Base-by-base conservation (phyloP, 92 coral and sea anemone genomes). In the Heliopora coerulea region DNA sequence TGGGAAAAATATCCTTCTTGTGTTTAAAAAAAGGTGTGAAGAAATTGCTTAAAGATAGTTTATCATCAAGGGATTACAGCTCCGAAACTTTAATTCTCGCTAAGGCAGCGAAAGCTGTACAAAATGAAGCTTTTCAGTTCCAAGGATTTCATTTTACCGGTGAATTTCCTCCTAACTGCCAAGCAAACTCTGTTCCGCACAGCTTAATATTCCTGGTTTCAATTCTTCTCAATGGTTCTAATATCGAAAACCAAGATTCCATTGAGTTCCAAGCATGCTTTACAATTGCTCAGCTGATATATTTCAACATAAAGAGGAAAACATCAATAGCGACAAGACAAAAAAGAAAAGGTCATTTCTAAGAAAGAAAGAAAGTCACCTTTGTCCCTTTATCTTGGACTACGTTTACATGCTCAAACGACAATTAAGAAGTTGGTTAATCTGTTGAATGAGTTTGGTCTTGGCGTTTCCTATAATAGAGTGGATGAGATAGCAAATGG, bases 31-130 rank as follows among this genome's bases (percentile, higher is more conserved):
- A 78, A 49, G 80, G 78, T 35, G 52, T 72, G 79, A 39, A 40
- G 74, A 59, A 68, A 60, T 11, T 82, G n/a, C 75, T 74, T 32
- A 82, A n/a, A n/a, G 77, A 74, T 49, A 49, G 56, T 39, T 48
- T 74, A 65, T 52, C 75, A 15, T 54, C 65, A 46, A 65, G 56
- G 49, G 86, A 82, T 65, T 66, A 74, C 59, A 75, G 49, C 29
- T 64, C 81, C 15, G 82, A 82, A 39, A 77, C 80, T 65, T 65
- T 78, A 15, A 62, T 9, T 78, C 49, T 83, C 67, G 83, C 87
- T 12, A 83, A 78, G 33, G 72, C 80, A 62, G 78, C 77, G 62
- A 73, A 72, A 44, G 56, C 48, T n/a, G 59, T 69, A 42, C 52
- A 59, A 59, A 40, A 58, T 20, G 68, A 77, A 66, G 56, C 65